Base-by-base conservation (phyloP, 2,113 vertebrate genomes). In the Eudyptes chrysolophus region DNA sequence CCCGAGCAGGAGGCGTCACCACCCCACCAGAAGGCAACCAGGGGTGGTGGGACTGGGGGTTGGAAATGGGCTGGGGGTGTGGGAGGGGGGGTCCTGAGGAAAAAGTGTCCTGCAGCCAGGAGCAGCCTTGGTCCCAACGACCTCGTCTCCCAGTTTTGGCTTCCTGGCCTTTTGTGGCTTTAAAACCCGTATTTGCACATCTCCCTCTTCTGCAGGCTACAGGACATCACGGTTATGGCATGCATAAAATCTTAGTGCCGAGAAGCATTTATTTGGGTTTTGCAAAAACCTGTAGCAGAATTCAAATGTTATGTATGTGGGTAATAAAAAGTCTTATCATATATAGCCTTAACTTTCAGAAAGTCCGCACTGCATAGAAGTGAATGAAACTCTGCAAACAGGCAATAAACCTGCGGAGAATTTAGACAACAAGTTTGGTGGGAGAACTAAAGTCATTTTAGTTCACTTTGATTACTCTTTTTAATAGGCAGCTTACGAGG, bases 1-100 rank as follows among this genome's bases (percentile, higher is more conserved):
- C 97, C 95, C 29, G 55, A 96, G 94, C 88, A 24, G 96, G 97
- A 98, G 98, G 98, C 90, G 94, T 98, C 96, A 87, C 55, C n/a
- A 30, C 61, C 52, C 66, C 40, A 84, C 90, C 78, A 84, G 72
- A 96, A 97, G 72, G 54, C 6, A 3, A 93, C 82, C 68, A 83
- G 25, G 81, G 68, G 75, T 94, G 87, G 61, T 94, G 74, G 66
- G 81, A 70, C 65, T 7, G 15, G 87, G 44, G 40, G 32, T 13
- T 74, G 21, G 36, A 88, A 95, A 54, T 11, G 15, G 22, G 13
- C 57, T 57, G 25, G 61, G 26, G 51, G 14, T 29, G 17, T 40
- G n/a, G 36, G 15, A 40, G 16, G 16, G 34, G 52, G 10, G 10
- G 3, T 55, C 34, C 18, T 44, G 30, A 32, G 29, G 78, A 71